Conservation (phyloP, 2,797 vertebrate species). For the Sebastes nivosus region DNA sequence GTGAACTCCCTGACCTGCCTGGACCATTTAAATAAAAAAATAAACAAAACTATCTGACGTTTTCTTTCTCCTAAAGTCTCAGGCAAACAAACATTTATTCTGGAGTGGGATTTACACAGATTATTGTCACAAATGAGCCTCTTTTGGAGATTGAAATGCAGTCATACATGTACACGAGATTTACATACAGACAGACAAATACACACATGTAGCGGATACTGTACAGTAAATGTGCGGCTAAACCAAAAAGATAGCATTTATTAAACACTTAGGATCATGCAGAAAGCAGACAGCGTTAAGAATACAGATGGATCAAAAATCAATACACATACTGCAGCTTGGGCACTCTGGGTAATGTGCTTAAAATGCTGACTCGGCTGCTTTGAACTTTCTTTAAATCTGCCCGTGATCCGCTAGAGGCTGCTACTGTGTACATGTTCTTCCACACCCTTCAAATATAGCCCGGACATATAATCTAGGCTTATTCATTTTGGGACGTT, state of each 20-base stretch:
- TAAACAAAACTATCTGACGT: slow-evolving; percentile 26
- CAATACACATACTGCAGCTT: slow-evolving; percentile 72
- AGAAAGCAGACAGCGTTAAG: slow-evolving; percentile 73
- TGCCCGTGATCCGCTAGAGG: slow-evolving; percentile 61
- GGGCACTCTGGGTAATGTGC: slow-evolving; percentile 69
- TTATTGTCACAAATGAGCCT: slow-evolving; percentile 56
- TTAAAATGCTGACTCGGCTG: slow-evolving; percentile 70
- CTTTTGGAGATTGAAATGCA: slow-evolving; percentile 56
- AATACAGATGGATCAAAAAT: slow-evolving; percentile 78
- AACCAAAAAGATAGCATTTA: slow-evolving; percentile 57
- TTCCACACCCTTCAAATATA: slow-evolving; percentile 33
- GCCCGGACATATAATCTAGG: background rate
- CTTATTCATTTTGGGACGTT: background rate
- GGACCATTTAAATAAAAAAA: slow-evolving; percentile 34
- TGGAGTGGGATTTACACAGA: slow-evolving; percentile 60
- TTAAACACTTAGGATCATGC: slow-evolving; percentile 74
- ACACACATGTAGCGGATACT: slow-evolving; percentile 63
- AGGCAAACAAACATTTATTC: slow-evolving; percentile 54
- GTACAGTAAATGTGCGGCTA: slow-evolving; percentile 68
- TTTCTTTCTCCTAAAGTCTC: slow-evolving; percentile 50
- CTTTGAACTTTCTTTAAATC: slow-evolving; percentile 58
- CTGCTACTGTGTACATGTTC: slow-evolving; percentile 59
- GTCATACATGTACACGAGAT: slow-evolving; percentile 64
- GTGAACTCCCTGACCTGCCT: slow-evolving; percentile 64
- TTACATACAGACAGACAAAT: slow-evolving; percentile 68